A percentile compares a stretch with the other conserved stretches of the same genome.
phyloP scores from a whole-genome alignment of 2,113 vertebrate genomes.

The Petrocephalus microphthalmus region DNA sequence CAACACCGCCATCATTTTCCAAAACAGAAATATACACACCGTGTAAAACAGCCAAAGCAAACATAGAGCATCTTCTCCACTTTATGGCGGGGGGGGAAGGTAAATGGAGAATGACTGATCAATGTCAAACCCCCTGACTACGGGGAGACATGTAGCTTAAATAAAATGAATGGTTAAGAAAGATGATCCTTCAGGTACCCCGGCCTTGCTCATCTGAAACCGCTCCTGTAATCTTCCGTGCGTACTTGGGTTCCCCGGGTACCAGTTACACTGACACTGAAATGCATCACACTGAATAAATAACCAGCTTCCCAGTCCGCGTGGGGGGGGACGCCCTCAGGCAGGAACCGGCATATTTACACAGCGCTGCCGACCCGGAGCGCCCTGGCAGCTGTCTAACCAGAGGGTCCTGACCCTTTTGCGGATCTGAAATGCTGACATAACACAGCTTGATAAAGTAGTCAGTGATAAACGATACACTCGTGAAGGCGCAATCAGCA shows the following conservation, averaged over 20 bases:
- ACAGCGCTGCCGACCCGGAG: neutral
- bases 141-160: conserved; percentile 36
- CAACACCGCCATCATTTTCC: neutral
- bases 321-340: conserved; percentile 37
- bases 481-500: neutral
- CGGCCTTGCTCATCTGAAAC: conserved; percentile 32
- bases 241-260: conserved; percentile 42
- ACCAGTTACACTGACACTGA: conserved; percentile 42
- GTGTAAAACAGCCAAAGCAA: neutral
- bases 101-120: neutral
- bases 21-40: neutral
- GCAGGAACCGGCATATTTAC: neutral
- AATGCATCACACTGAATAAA: conserved; percentile 49
- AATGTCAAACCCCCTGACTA: neutral
- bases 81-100: neutral
- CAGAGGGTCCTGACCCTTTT: neutral
- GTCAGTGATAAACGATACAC: neutral
- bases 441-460: neutral
- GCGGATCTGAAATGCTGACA: neutral
- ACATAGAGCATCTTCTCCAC: neutral
- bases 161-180: conserved; percentile 37
- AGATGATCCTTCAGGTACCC: conserved; percentile 27
- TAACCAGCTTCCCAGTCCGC: conserved; percentile 30
- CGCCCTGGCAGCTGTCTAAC: neutral
- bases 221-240: neutral